These are phyloP conservation scores for Rhagium mordax DNA, from an alignment of 2,888 invertebrate species.

Conservation along the genomic window DNA sequence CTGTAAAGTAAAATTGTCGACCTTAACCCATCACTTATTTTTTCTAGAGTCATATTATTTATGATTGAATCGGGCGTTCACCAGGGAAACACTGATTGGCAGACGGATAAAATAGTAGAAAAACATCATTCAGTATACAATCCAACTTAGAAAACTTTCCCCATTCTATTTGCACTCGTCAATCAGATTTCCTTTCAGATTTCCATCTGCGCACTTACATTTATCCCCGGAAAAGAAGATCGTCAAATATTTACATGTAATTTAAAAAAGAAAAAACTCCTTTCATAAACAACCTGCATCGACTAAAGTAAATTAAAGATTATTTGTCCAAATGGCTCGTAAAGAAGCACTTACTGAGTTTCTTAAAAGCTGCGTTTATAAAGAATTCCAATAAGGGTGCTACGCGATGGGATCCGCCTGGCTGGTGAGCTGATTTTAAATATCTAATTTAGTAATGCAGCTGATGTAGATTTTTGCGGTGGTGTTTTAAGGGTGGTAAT, in stretches of 20 bases:
- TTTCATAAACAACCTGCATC: conserved; percentile 29
- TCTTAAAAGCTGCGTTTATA: background rate
- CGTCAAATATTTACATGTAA: conserved; percentile 32
- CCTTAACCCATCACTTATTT: too few relatives aligned
- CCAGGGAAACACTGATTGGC: too few relatives aligned
- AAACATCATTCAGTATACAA: background rate
- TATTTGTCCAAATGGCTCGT: conserved; percentile 23
- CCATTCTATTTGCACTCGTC: conserved; percentile 3
- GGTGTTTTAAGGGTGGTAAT: background rate
- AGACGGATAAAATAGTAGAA: background rate
- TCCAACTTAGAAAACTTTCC: background rate
- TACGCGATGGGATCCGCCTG: conserved; percentile 5
- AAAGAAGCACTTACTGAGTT: conserved; percentile 22
- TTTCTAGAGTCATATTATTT: too few relatives aligned
- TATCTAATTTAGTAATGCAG: background rate
- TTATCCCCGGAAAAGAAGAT: conserved; percentile 15
- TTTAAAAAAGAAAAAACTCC: conserved; percentile 25
- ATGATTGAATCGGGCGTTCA: too few relatives aligned
- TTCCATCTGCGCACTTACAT: conserved; percentile 16
- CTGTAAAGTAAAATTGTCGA: too few relatives aligned
- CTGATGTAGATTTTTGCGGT: background rate
- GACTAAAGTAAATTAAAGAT: conserved; percentile 17
- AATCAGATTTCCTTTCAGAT: conserved; percentile 16
- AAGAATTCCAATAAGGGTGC: background rate
- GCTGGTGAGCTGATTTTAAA: background rate